Evolutionary conservation across 2,797 vertebrate species (phyloP).

Genomic region (Sphenopsis melanotis): DNA sequence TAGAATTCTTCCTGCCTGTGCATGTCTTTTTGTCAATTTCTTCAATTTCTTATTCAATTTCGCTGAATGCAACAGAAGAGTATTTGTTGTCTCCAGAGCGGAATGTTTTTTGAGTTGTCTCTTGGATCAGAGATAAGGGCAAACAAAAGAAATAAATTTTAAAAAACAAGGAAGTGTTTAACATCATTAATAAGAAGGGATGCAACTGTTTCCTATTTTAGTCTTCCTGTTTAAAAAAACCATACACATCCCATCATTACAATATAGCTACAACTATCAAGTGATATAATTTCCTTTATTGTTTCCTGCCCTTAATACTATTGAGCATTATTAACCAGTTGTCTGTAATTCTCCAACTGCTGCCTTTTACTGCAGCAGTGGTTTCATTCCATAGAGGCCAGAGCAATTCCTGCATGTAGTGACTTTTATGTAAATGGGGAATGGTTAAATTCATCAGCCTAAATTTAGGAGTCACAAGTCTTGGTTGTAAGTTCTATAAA

Average conservation of each 20-base stretch:
- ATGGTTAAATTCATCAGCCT: neutral
- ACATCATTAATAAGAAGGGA: neutral
- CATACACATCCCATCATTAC: neutral
- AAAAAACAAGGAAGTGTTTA: neutral
- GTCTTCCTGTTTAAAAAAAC: neutral
- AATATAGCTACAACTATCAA: neutral
- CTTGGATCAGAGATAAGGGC: neutral
- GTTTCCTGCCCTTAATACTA: slow-evolving; percentile 9
- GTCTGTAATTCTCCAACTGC: neutral
- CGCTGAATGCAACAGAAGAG: neutral
- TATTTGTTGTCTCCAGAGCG: neutral
- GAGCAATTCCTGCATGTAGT: neutral
- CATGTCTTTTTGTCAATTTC: neutral
- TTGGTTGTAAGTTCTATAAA: neutral
- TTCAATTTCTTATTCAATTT: neutral
- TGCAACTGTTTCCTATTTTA: neutral
- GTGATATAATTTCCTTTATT: neutral
- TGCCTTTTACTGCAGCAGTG: neutral
- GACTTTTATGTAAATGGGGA: neutral
- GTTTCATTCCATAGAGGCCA: neutral
- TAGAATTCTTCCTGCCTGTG: neutral
- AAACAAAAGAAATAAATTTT: neutral
- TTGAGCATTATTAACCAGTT: neutral
- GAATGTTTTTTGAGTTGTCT: neutral
- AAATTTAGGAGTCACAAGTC: neutral